phyloP scores from a whole-genome alignment of 2,797 vertebrate species.

The Saguinus oedipus region DNA sequence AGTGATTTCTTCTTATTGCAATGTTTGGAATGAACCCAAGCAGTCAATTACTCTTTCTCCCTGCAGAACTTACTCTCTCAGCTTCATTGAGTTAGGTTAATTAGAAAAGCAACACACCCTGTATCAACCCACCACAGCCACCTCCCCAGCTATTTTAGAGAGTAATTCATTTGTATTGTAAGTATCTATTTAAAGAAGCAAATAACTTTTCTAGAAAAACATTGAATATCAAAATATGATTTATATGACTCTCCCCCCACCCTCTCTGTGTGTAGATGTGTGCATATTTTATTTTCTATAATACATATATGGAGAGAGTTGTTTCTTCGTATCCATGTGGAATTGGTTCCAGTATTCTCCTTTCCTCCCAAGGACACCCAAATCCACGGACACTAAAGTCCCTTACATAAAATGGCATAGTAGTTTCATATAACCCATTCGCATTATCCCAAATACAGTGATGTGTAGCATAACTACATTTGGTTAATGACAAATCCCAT shows the following conservation, averaged over 20 bases:
- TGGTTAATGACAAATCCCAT: not conserved
- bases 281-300: not conserved
- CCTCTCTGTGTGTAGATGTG: not conserved
- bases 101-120: not conserved
- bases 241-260: not conserved
- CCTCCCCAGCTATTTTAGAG: not conserved
- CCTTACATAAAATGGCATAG: not conserved
- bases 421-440: not conserved
- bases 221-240: not conserved
- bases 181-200: not conserved
- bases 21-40: constrained; percentile 3
- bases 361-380: not conserved
- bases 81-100: constrained; percentile 35
- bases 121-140: not conserved
- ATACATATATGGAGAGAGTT: no score
- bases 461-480: not conserved
- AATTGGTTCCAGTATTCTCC: not conserved
- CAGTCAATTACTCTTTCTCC: not conserved
- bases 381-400: not conserved
- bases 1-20: not conserved
- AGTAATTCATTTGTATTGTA: not conserved
- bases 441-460: not conserved
- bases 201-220: not conserved
- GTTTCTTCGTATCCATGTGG: not conserved
- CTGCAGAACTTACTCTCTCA: not conserved